Evolutionary conservation across 2,888 invertebrate genomes (phyloP).

Genomic region (Drosophila austrosaltans): DNA sequence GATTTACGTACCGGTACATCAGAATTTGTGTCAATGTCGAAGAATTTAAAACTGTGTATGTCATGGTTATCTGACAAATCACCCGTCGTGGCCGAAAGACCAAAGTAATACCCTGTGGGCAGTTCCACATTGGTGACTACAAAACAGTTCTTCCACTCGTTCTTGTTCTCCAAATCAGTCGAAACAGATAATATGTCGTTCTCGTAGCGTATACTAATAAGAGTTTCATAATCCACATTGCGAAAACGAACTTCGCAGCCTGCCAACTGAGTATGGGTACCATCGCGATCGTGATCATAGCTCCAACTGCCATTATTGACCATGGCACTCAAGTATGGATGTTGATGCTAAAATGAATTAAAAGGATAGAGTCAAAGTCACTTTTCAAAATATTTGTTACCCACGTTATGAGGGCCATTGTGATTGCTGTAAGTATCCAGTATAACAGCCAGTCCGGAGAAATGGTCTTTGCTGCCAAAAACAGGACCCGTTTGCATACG

Average conservation of each 20-base stretch:
- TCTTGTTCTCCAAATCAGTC: constrained; percentile 95
- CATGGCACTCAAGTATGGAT: constrained; percentile 99
- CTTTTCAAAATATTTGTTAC: constrained; percentile 76
- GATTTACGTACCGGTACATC: constrained; percentile 85
- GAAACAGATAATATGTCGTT: constrained; percentile 95
- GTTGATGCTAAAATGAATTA: constrained; percentile 90
- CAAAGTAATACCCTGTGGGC: constrained; percentile 97
- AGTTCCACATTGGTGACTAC: constrained; percentile 93
- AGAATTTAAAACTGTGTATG: constrained; percentile 94
- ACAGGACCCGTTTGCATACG: constrained; percentile 93
- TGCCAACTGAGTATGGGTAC: constrained; percentile 97
- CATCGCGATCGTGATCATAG: constrained; percentile 99
- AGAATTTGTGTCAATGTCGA: constrained; percentile 90
- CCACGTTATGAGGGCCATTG: constrained; percentile 98
- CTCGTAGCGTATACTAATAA: constrained; percentile 95
- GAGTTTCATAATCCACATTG: constrained; percentile 94
- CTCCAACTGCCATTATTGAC: constrained; percentile 97
- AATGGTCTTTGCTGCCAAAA: constrained; percentile 97
- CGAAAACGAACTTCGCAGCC: constrained; percentile 98
- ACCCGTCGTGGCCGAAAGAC: constrained; percentile 97
- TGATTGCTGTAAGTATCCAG: constrained; percentile 99
- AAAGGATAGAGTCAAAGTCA: neutral
- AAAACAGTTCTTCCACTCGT: constrained; percentile 97
- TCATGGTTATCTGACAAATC: constrained; percentile 99
- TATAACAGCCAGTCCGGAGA: constrained; percentile 94